Percentiles rank a stretch among this genome's conserved stretches.
Conservation (phyloP, 1,140 invertebrate genomes). For the Plodia interpunctella region DNA sequence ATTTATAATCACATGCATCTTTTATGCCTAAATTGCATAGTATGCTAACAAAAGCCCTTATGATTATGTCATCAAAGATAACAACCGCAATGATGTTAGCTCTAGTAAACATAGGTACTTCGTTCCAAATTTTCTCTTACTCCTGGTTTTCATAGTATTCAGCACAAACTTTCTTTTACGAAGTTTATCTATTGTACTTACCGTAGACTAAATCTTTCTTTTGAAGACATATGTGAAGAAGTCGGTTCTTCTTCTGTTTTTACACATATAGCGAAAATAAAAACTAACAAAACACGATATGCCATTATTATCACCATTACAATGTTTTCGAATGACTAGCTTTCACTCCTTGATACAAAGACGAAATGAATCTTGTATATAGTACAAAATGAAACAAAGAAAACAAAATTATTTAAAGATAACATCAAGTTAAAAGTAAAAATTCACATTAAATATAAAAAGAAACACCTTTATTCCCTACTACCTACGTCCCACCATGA, state of each 20-base stretch:
- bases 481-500: constrained; percentile 8
- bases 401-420: not conserved
- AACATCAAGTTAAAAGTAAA: not conserved
- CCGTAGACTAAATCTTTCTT: constrained; percentile 53
- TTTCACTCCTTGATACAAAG: not conserved
- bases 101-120: too few species aligned
- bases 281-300: constrained; percentile 54
- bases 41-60: too few species aligned
- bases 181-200: constrained; percentile 22
- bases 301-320: constrained; percentile 53
- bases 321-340: constrained; percentile 52
- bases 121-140: too few species aligned
- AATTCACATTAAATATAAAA: not conserved
- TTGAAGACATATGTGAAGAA: constrained; percentile 44
- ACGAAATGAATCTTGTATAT: not conserved
- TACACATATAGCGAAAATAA: constrained; percentile 59
- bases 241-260: constrained; percentile 53
- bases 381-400: not conserved
- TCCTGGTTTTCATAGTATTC: too few species aligned
- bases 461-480: not conserved
- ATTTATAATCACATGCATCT: too few species aligned
- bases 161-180: too few species aligned
- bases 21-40: too few species aligned
- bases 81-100: too few species aligned
- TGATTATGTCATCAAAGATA: too few species aligned